phyloP scores from a whole-genome alignment of 1,140 invertebrate genomes.

The Plectrocnemia conspersa region DNA sequence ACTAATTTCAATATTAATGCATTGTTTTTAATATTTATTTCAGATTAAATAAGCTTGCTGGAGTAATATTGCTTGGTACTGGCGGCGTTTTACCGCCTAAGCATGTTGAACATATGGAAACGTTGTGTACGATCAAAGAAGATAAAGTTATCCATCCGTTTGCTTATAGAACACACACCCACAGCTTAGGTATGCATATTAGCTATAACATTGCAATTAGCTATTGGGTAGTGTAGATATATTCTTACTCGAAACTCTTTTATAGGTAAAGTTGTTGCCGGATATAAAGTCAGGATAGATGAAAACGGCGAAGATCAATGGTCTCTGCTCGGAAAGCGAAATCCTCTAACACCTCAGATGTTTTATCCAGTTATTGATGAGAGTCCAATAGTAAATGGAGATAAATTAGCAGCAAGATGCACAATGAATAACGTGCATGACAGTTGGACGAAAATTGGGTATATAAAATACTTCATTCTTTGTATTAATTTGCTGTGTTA shows the following conservation, averaged over 20 bases:
- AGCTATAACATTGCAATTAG: conserved; percentile 1
- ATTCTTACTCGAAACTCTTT: conserved; percentile 17
- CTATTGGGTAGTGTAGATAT: neutral
- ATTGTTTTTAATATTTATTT: conserved; percentile 34
- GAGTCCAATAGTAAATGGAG: conserved; percentile 60
- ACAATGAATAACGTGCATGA: conserved; percentile 76
- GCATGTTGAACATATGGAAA: conserved; percentile 78
- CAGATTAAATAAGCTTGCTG: conserved; percentile 74
- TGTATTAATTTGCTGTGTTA: no score
- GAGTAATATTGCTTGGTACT: conserved; percentile 82
- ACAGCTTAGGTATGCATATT: conserved; percentile 67
- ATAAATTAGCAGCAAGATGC: conserved; percentile 83
- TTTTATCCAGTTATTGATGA: conserved; percentile 82
- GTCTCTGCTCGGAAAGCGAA: conserved; percentile 82
- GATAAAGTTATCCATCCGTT: conserved; percentile 87
- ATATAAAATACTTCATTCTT: conserved; percentile 32
- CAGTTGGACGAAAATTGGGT: conserved; percentile 73
- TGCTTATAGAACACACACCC: conserved; percentile 93
- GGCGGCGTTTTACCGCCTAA: conserved; percentile 69
- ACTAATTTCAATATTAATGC: neutral
- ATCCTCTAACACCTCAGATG: conserved; percentile 92
- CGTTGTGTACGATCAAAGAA: conserved; percentile 75
- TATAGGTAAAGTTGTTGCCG: conserved; percentile 76
- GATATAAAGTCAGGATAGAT: conserved; percentile 70
- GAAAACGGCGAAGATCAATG: conserved; percentile 61